Evolutionary conservation across 2,113 vertebrate genomes (phyloP), one percentile per base, ranked within the genome.

Genomic region (Gymnarchus niloticus): DNA sequence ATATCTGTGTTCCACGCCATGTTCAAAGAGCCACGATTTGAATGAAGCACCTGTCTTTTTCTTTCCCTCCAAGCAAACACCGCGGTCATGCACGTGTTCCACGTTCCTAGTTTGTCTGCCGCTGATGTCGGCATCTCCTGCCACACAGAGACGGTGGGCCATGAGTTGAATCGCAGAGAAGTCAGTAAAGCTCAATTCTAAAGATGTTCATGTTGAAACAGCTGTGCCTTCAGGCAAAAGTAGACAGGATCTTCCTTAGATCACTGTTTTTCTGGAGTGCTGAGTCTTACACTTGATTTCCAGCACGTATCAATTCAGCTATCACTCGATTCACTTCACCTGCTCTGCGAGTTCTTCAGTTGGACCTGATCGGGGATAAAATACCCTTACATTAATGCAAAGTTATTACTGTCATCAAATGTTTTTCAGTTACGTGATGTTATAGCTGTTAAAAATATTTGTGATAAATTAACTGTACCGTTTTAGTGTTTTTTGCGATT

Each of bases 171-270:
- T 52, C 49, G n/a, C 80, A 14, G 2, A 25, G 56, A 33, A 82
- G 51, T 23, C 25, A 25, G 80, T 14, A 82, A 82, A 54, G 51
- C 33, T 12, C 48, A 6, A 52, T 82, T 82, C 80, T 82, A 37
- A 82, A 48, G 80, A 54, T 82, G 25, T 37, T 28, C 51, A 6
- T 37, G n/a, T 54, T 37, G 51, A 54, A 82, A 82, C 51, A 56
- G 25, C n/a, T 82, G 25, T 82, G 80, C 80, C 80, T 82, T 54
- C 14, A 51, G 80, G 80, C 51, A 82, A 51, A 28, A 82, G 28
- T 54, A 33, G 28, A 5, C 8, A 56, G 8, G 49, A 33, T 56
- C 2, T 2, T 14, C 25, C 17, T 4, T 19, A 19, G n/a, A 56
- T 56, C 23, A 7, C 33, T 56, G 80, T 23, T 51, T 82, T n/a